These are phyloP conservation scores for Mormyrops attenuatus DNA, from an alignment of 2,797 vertebrate genomes.

Conservation along the genomic window DNA sequence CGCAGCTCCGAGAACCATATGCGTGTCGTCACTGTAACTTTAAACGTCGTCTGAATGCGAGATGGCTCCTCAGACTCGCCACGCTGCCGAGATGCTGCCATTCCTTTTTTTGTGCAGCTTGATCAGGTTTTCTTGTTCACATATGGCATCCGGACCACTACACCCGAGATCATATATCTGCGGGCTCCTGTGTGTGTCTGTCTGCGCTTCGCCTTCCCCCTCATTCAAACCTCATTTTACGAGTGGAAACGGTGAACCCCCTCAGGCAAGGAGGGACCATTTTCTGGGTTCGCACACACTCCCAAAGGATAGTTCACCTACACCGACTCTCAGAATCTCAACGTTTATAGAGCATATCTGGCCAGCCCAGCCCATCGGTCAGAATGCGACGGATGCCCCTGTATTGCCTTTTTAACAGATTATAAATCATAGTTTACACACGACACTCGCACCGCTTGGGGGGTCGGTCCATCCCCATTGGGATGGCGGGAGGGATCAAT, in stretches of 20 bases:
- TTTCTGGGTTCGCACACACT: neutral
- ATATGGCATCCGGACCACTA: conserved; percentile 10
- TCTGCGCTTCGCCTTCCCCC: neutral
- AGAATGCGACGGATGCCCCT: conserved; percentile 16
- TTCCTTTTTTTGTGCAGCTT: neutral
- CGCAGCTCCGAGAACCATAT: conserved; percentile 22
- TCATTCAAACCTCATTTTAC: conserved; percentile 4
- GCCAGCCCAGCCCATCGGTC: conserved; percentile 28
- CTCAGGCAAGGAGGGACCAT: neutral
- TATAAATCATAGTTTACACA: conserved; percentile 45
- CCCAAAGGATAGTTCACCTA: neutral
- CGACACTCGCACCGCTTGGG: neutral
- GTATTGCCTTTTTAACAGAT: conserved; percentile 45
- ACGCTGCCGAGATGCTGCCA: neutral
- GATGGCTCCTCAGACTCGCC: neutral
- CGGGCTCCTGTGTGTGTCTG: neutral
- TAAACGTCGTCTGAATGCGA: conserved; percentile 18
- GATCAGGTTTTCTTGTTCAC: neutral
- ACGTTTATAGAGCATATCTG: conserved; percentile 17
- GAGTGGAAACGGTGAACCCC: conserved; percentile 32
- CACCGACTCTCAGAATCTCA: conserved; percentile 26
- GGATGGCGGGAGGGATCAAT: conserved; percentile 34
- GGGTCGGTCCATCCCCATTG: neutral
- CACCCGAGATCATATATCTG: neutral
- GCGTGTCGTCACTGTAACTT: conserved; percentile 13